phyloP scores from a whole-genome alignment of 2,888 invertebrate species.

The Drosophila bunnanda region DNA sequence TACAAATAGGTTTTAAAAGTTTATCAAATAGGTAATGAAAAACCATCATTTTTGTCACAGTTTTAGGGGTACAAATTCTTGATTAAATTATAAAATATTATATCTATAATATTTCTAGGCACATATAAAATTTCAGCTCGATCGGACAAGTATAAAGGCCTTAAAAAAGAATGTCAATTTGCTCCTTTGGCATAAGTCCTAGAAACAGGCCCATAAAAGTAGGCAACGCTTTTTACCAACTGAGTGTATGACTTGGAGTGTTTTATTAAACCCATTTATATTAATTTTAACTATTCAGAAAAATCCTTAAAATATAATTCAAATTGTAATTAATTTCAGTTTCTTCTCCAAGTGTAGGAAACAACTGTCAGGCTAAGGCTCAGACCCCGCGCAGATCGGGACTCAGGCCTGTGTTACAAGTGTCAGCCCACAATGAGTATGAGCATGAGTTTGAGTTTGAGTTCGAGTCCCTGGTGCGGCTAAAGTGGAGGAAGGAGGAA shows the following conservation, averaged over 20 bases:
- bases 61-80: background rate
- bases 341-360: slow-evolving; percentile 52
- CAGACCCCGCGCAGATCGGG: slow-evolving; percentile 20
- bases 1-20: too few species aligned
- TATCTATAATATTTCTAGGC: background rate
- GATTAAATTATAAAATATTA: background rate
- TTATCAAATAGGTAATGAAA: background rate
- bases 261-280: background rate
- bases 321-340: background rate
- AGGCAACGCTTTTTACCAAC: background rate
- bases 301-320: background rate
- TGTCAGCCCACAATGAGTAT: slow-evolving; percentile 58
- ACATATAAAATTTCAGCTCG: background rate
- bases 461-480: slow-evolving; percentile 7
- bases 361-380: slow-evolving; percentile 71
- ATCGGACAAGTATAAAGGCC: background rate
- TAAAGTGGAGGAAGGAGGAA: slow-evolving; percentile 15
- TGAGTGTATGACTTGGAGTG: background rate
- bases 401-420: slow-evolving; percentile 69
- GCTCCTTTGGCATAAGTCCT: background rate
- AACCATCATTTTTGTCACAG: background rate
- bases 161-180: background rate
- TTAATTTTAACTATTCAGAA: background rate
- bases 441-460: background rate
- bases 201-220: background rate